Percentiles rank a stretch among this genome's conserved stretches.
These are phyloP conservation scores for Lutjanus campechanus DNA, from an alignment of 2,797 vertebrate species.

Conservation along the genomic window DNA sequence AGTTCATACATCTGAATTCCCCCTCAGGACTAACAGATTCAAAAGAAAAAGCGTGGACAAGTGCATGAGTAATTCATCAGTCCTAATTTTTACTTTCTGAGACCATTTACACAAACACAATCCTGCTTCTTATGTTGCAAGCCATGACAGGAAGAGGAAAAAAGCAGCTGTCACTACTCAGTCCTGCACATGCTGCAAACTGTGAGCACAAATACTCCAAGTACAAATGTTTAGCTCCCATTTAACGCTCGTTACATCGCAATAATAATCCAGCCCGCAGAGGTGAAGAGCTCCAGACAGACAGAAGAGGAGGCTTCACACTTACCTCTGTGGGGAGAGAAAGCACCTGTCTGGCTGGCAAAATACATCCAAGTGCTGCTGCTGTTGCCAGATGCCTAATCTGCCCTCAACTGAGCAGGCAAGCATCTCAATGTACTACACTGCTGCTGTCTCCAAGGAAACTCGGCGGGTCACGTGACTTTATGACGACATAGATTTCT, in stretches of 20 bases:
- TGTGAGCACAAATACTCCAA: not conserved
- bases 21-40: conserved; percentile 27
- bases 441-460: conserved; percentile 91
- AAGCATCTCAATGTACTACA: conserved; percentile 87
- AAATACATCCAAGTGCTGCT: conserved; percentile 79
- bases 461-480: conserved; percentile 86
- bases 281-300: conserved; percentile 36
- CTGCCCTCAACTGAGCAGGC: conserved; percentile 82
- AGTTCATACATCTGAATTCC: conserved; percentile 34
- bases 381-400: conserved; percentile 81
- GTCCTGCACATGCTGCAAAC: conserved; percentile 42
- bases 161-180: conserved; percentile 22
- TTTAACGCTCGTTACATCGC: conserved; percentile 18
- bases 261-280: conserved; percentile 8
- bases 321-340: conserved; percentile 81
- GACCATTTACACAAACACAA: conserved; percentile 12
- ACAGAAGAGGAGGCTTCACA: conserved; percentile 49
- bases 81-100: conserved; percentile 3
- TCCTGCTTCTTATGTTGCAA: conserved; percentile 12
- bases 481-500: conserved; percentile 74
- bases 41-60: conserved; percentile 18
- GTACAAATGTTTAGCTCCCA: conserved; percentile 16
- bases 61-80: conserved; percentile 29
- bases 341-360: conserved; percentile 75
- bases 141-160: not conserved